Conservation (phyloP, 2,113 vertebrate genomes). For the Falcunculus frontatus region DNA sequence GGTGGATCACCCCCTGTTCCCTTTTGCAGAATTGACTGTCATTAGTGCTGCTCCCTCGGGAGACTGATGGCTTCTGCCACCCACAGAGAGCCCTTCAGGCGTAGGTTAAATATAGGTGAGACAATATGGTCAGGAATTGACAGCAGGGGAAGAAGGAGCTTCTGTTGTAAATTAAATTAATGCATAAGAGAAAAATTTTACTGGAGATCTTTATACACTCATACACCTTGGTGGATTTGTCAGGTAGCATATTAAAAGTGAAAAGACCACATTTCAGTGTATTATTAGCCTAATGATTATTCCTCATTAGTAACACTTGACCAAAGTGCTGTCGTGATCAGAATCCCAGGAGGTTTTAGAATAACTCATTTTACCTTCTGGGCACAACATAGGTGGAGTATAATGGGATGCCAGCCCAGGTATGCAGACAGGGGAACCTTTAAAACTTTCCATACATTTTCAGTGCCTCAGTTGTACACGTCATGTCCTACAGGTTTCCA, state of each 20-base stretch:
- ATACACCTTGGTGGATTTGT: not conserved
- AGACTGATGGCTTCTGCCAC: not conserved
- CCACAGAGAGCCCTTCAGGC: not conserved
- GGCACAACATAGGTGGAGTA: not conserved
- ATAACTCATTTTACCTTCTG: not conserved
- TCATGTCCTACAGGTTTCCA: not conserved
- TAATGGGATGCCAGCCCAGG: not conserved
- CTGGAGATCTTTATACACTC: not conserved
- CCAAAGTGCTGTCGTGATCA: not conserved
- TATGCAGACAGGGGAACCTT: not conserved
- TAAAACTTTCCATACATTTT: not conserved
- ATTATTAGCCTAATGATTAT: not conserved
- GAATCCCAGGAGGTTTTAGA: not conserved
- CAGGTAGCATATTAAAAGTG: not conserved
- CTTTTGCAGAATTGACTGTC: not conserved
- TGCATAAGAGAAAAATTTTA: not conserved
- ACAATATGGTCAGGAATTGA: not conserved
- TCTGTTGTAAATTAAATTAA: not conserved
- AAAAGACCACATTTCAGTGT: not conserved
- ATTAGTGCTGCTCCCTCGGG: not conserved
- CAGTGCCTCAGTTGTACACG: not conserved
- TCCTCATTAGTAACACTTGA: not conserved
- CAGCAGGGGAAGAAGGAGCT: not conserved
- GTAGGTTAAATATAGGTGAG: not conserved
- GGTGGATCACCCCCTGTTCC: not conserved